Percentiles rank a stretch among this genome's conserved stretches.
phyloP scores from a whole-genome alignment of 2,797 vertebrate species.

The Falco peregrinus region DNA sequence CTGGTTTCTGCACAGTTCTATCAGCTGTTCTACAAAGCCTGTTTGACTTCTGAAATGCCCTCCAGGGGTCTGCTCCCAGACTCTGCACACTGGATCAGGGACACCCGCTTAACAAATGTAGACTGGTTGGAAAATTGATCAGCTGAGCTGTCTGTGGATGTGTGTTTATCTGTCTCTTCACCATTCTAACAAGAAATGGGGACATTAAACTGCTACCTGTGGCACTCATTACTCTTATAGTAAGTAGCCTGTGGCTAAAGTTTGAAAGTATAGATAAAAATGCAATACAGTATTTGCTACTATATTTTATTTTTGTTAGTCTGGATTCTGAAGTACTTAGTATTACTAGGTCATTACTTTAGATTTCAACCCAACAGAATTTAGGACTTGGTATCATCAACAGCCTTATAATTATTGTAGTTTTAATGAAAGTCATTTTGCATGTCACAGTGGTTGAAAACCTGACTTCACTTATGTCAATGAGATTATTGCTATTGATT shows the following conservation, averaged over 20 bases:
- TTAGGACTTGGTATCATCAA: not conserved
- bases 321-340: not conserved
- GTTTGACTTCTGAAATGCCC: not conserved
- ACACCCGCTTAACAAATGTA: not conserved
- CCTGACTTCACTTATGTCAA: not conserved
- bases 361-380: constrained; percentile 2
- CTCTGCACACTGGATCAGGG: not conserved
- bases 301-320: constrained; percentile 3
- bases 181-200: not conserved
- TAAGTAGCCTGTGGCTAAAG: not conserved
- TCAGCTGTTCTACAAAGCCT: not conserved
- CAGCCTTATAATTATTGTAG: not conserved
- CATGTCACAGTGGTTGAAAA: not conserved
- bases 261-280: not conserved
- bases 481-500: constrained; percentile 37
- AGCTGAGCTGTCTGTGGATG: not conserved
- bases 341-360: constrained; percentile 8
- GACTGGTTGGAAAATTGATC: not conserved
- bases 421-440: constrained; percentile 42
- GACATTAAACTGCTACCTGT: not conserved
- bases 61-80: not conserved
- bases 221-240: not conserved
- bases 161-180: not conserved
- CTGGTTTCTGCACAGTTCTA: not conserved
- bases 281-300: not conserved